Base-by-base conservation (phyloP, 2,888 invertebrate genomes). In the Spodoptera picta region DNA sequence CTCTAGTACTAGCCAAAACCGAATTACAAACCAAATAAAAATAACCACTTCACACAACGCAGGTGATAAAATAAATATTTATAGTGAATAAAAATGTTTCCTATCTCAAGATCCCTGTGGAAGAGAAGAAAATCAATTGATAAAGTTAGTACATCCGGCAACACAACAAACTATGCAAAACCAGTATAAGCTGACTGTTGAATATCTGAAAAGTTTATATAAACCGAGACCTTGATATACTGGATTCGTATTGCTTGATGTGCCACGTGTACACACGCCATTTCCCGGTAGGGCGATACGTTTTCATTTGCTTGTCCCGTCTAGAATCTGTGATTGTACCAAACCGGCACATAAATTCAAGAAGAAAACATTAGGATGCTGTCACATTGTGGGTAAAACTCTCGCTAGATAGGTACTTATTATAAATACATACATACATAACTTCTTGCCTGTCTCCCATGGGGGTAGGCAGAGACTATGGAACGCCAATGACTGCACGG, bases 271-370 rank as follows among this genome's bases (percentile, higher is more conserved):
- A 27, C 81, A 81, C 80, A 77, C 61, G 62, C 79, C 70, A 79
- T 74, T 83, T 84, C 87, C 86, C 86, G 54, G 69, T 63, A 80
- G 88, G 78, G 76, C 87, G 80, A 90, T 90, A 83, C 83, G 83
- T 90, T 89, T 87, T 88, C 89, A 89, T 90, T 90, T 86, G 85
- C 83, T 73, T 81, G 84, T 84, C 89, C 80, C 82, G 81, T 87
- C 83, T 83, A 81, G 80, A 70, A 82, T 77, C 75, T 80, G 83
- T 78, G 83, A 81, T 80, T 73, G 73, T 70, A 68, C 73, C 73
- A 73, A 76, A 79, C 78, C 75, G 71, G 79, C 56, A 73, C 64
- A 77, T 79, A 79, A 79, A 80, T 79, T 75, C 68, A 69, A 71
- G 65, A 69, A 52, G 73, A 80, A 65, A 55, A 64, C 65, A 68